A percentile compares a stretch with the other conserved stretches of the same genome.
These are phyloP conservation scores for Apaloderma vittatum DNA, from an alignment of 2,113 vertebrate species.

Conservation along the genomic window DNA sequence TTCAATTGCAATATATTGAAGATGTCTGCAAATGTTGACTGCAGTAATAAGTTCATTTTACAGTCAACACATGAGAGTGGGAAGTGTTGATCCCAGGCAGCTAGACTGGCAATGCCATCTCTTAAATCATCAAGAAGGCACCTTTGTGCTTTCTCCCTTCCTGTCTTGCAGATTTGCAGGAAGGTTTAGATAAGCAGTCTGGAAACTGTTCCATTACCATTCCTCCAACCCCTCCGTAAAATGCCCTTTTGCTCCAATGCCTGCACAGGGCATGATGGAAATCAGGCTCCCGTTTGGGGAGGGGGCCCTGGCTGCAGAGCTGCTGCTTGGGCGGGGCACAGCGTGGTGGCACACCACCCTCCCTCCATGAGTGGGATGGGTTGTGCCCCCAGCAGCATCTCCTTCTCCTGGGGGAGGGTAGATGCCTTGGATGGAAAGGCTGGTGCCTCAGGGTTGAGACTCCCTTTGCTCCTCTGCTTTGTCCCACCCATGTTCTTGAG, in stretches of 20 bases:
- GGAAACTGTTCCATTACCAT: background rate
- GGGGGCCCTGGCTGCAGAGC: background rate
- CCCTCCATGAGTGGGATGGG: accelerated
- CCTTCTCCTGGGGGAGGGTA: accelerated
- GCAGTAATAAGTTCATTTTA: constrained; percentile 23
- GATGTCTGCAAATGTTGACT: constrained; percentile 11
- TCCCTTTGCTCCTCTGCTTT: background rate
- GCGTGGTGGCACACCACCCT: accelerated
- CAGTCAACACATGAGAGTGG: background rate
- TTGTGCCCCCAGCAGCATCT: background rate
- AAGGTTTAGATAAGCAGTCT: background rate
- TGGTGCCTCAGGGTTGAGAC: background rate
- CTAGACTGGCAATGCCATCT: background rate
- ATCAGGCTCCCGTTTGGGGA: accelerated
- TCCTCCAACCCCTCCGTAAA: background rate
- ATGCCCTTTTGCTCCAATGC: accelerated
- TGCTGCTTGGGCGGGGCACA: accelerated
- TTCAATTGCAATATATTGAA: background rate
- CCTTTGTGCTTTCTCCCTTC: background rate
- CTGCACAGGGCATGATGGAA: accelerated
- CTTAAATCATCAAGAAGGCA: background rate
- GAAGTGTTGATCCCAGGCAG: background rate
- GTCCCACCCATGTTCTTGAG: accelerated
- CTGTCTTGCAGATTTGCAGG: background rate
- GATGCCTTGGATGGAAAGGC: background rate